Evolutionary conservation across 2,888 invertebrate species (phyloP).

Genomic region (Cloeon dipterum): DNA sequence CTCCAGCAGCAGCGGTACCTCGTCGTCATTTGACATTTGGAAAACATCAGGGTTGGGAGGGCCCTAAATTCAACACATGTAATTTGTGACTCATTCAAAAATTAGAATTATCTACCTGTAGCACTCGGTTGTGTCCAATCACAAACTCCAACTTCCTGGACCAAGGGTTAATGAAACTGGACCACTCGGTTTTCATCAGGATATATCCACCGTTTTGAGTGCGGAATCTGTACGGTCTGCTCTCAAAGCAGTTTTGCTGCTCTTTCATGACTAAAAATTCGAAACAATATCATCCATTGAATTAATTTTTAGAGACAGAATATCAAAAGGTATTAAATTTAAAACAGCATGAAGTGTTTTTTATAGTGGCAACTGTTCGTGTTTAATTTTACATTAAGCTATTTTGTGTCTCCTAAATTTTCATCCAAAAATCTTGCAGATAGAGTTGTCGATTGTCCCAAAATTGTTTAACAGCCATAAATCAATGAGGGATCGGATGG

Average conservation of each 20-base stretch:
- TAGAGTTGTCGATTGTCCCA: too few species aligned
- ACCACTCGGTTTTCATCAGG: constrained; percentile 80
- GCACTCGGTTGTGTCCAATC: constrained; percentile 56
- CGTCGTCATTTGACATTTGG: constrained; percentile 19
- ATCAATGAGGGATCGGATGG: too few species aligned
- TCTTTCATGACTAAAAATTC: constrained; percentile 37
- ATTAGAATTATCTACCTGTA: constrained; percentile 29
- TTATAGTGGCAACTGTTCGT: too few species aligned
- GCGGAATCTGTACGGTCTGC: constrained; percentile 54
- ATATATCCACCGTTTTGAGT: constrained; percentile 66
- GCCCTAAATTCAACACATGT: constrained; percentile 26
- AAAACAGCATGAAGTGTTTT: too few species aligned
- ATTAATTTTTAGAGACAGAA: constrained; percentile 3
- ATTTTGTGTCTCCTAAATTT: too few species aligned
- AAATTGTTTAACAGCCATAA: too few species aligned
- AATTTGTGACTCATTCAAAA: too few species aligned
- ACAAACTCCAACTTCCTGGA: constrained; percentile 73
- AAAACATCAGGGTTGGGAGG: constrained; percentile 57
- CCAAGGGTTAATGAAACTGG: constrained; percentile 86
- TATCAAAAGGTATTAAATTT: neutral
- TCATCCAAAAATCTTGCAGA: too few species aligned
- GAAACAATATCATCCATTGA: constrained; percentile 17
- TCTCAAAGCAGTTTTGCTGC: constrained; percentile 42
- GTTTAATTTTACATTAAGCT: too few species aligned
- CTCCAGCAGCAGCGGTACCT: constrained; percentile 24